Base-by-base conservation (phyloP, 1,140 invertebrate species). In the Aphidius gifuensis region DNA sequence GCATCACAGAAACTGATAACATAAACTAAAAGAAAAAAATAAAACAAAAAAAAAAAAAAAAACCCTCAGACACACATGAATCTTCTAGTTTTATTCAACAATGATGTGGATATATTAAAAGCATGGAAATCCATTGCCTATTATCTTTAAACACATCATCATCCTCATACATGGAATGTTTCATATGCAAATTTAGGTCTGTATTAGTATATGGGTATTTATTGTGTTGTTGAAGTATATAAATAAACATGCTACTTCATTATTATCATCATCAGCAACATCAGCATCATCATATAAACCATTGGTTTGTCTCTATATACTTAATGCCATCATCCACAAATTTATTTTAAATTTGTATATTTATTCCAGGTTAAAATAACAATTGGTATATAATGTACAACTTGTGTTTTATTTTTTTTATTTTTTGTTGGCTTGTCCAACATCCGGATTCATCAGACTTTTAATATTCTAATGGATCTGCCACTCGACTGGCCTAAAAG, bases 401-500 rank as follows among this genome's bases (percentile, higher is more conserved):
- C 21, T 55, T 55, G 9, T 40, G 9, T 44, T 9, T 43, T 43
- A 16, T 54, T 55, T 8, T 39, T 55, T 16, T 55, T 43, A 9
- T 16, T 43, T 7, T 55, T 9, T n/a, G 40, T 38, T 32, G 4
- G n/a, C 32, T 40, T 39, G 23, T 32, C 23, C 38, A 42, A n/a
- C 43, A 46, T 58, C 45, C 43, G 45, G 43, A 49, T 49, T 16
- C 8, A n/a, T 49, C 38, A 53, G 38, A 16, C 43, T 9, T 9
- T 39, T 59, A 6, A 50, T 59, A 40, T 47, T 38, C 42, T 39
- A 60, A 49, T 43, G 39, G 48, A 51, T 39, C 5, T 21, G 48
- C 49, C 47, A 60, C 49, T 60, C 47, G 58, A 60, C 49, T 42
- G 40, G 58, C 48, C 58, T 60, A 60, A 60, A 60, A 60, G 58